Evolutionary conservation across 1,140 invertebrate genomes (phyloP), one percentile per base, ranked within the genome.

Genomic region (Pteromalus puparum): DNA sequence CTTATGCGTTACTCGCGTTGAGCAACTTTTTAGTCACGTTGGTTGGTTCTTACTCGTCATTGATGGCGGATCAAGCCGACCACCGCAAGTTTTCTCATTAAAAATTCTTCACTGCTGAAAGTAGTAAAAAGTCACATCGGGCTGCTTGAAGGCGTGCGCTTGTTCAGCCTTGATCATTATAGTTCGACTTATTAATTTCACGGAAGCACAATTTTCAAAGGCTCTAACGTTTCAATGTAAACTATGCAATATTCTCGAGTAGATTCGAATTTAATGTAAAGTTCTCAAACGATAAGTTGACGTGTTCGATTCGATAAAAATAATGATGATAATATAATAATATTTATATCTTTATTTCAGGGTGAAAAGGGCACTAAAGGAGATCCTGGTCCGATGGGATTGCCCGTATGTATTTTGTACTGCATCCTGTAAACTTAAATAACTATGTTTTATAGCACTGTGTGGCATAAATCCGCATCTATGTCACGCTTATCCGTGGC

Each of bases 331-430:
- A 38, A 38, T 61, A 38, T 61, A 61, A 15, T 70, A 70, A 70
- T n/a, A n/a, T 30, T 70, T 70, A 30, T 28, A 30, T 83, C 78
- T 34, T 38, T 53, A 3, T 94, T 95, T 68, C 91, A 99, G 97
- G 98, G 98, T 87, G 96, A 97, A 87, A 97, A 97, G 93, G 98
- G 98, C 79, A 94, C 95, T 75, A 98, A 97, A 93, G 98, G 98
- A 80, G 97, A 98, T 93, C 95, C 96, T 76, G 98, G 98, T 88
- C 97, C 97, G 76, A 98, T 99, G 97, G 98, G 98, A 91, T 94
- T 99, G 90, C 98, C 98, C 88, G 98, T 98, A 96, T 96, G 96
- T 97, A 85, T 81, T 15, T 42, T 3, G 18, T 48, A 78, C 13
- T 34, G 65, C n/a, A 77, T 73, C 24, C 42, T 53, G 46, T n/a